Conservation (phyloP, 2,113 vertebrate genomes). For the Anoura caudifer region DNA sequence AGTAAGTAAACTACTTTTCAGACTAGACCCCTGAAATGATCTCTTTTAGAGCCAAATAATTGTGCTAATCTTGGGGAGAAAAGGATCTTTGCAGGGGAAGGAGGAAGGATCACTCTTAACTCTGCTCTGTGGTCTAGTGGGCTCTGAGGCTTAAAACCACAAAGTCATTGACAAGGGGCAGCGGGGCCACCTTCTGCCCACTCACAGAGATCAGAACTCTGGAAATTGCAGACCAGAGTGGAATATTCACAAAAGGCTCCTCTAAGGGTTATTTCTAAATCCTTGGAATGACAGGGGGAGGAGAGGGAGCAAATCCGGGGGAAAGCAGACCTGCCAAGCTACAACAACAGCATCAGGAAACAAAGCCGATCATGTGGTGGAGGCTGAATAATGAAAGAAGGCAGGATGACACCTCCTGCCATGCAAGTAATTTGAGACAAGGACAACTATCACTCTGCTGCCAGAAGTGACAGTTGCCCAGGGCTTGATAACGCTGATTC, state of each 20-base stretch:
- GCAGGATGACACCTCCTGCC: slow-evolving; percentile 33
- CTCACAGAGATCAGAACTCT: background rate
- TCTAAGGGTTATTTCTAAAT: background rate
- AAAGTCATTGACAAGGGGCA: background rate
- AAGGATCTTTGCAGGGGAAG: background rate
- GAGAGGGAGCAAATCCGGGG: background rate
- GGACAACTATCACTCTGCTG: background rate
- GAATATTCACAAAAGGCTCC: background rate
- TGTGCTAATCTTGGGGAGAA: background rate
- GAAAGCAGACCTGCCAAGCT: background rate
- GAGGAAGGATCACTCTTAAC: background rate
- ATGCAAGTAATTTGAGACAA: background rate
- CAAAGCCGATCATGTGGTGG: background rate
- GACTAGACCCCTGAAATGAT: background rate
- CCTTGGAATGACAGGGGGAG: background rate
- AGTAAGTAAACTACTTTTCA: slow-evolving; percentile 81
- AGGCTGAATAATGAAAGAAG: slow-evolving; percentile 50
- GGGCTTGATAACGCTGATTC: background rate
- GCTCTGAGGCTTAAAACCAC: background rate
- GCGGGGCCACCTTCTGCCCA: background rate
- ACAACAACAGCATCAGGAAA: background rate
- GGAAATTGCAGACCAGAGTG: background rate
- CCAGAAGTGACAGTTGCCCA: slow-evolving; percentile 44
- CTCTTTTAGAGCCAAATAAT: background rate
- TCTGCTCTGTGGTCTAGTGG: background rate